Evolutionary conservation across 2,888 invertebrate species (phyloP), one percentile per base, ranked within the genome.

Genomic region (Hirudinaria manillensis): DNA sequence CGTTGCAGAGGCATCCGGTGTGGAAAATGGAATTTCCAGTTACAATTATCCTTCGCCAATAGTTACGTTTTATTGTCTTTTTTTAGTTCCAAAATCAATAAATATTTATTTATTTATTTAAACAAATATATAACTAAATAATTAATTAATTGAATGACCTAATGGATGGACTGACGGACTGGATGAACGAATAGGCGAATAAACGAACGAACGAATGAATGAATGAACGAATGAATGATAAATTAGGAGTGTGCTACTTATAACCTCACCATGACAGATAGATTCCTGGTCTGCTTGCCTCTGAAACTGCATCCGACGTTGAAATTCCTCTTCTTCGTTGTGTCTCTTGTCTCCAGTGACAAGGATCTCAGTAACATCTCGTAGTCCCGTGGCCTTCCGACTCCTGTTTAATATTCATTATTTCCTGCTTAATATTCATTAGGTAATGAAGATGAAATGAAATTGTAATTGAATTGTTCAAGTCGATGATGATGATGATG

Each of bases 231-330:
- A 56, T 56, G 56, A 56, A 61, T 61, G 29, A 61, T 21, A 16
- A 27, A 61, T 61, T 61, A 61, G 19, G 21, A 16, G 29, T 2
- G n/a, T 16, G 61, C 7, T 27, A 61, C 10, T 27, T 7, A 61
- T 27, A 16, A 61, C 24, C 61, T 61, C 24, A 61, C 61, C 61
- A 61, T 24, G 29, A 61, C 61, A 27, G 61, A 61, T 29, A 61
- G 19, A 61, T 61, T 61, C 29, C 24, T 29, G 29, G 61, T 27
- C 29, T 61, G 24, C 61, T 61, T 61, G 2, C 29, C 61, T 29
- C 29, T 61, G 61, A 61, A 61, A 29, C 61, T 29, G 29, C 61
- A 61, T 6, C 61, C 61, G 1, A 61, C 24, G 10, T 61, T 61
- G 61, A 61, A 61, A 19, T 6, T 61, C 13, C 29, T 61, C 29